phyloP scores from a whole-genome alignment of 2,888 invertebrate genomes.

The Plutella xylostella region DNA sequence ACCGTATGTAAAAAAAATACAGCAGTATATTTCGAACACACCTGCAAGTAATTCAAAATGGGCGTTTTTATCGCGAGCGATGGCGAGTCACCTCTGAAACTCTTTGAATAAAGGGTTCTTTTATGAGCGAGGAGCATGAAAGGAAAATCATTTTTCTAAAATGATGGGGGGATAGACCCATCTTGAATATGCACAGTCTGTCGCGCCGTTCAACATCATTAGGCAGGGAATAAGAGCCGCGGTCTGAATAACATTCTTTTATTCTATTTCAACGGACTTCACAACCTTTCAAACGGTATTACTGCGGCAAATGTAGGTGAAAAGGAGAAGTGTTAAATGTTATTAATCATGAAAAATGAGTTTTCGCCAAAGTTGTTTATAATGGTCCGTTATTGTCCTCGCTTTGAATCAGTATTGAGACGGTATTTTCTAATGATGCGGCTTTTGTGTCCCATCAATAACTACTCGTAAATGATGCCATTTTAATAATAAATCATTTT shows the following conservation, averaged over 20 bases:
- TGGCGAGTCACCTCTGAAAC: too few species aligned
- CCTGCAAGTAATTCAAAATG: too few species aligned
- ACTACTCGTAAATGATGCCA: background rate
- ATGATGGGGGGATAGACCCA: slow-evolving; percentile 43
- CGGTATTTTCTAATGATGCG: background rate
- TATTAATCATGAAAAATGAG: background rate
- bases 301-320: slow-evolving; percentile 2
- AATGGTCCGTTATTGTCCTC: too few species aligned
- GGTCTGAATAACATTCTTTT: slow-evolving; percentile 34
- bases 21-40: too few species aligned
- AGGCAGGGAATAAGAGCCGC: slow-evolving; percentile 41
- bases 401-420: too few species aligned
- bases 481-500: background rate
- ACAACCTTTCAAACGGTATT: slow-evolving; percentile 3
- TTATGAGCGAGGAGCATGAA: too few species aligned
- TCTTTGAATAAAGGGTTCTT: too few species aligned
- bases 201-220: slow-evolving; percentile 61
- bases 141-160: slow-evolving; percentile 54
- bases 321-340: background rate
- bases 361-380: too few species aligned
- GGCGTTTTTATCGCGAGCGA: too few species aligned
- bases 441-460: background rate
- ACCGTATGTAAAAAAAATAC: too few species aligned
- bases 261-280: slow-evolving; percentile 4
- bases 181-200: slow-evolving; percentile 53